Base-by-base conservation (phyloP, 2,113 vertebrate species). In the Vulpes vulpes region DNA sequence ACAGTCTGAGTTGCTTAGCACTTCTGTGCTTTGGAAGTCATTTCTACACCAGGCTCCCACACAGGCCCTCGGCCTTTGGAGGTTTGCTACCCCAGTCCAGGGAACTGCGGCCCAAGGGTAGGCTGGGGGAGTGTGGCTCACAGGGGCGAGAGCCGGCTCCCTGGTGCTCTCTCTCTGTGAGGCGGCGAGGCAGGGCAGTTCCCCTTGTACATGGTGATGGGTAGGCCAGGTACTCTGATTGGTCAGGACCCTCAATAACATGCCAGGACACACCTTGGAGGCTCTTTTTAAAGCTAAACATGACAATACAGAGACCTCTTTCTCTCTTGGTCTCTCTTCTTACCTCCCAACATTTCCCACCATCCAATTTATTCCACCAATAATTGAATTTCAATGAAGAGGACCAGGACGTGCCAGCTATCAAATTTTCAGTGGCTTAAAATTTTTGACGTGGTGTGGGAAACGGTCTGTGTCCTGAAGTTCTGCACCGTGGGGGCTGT, bases 381-480 rank as follows among this genome's bases (percentile, higher is more conserved):
- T 30, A 89, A 27, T 94, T 91, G 53, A n/a, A 82, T 93, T 95
- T 96, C 57, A 91, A 35, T 80, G 2, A 95, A 78, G 1, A 87
- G 94, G 80, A 57, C 25, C 11, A 59, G 71, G 22, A 59, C 62
- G 83, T 69, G 12, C 60, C 90, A 97, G 17, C 49, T 79, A 32
- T 91, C 9, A n/a, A 8, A 65, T 85, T 96, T 95, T 87, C 85
- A 88, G 38, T 43, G 43, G 65, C 38, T 92, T 93, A n/a, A 89
- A 74, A 65, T n/a, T 96, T 96, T 96, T 94, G 85, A 88, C 80
- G 16, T 83, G 5, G 8, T 60, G 30, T 86, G 91, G 84, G 27
- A 97, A 97, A 93, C n/a, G 3, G 62, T 85, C 7, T 80, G 17
- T 89, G 73, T 81, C 79, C 32, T 87, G 80, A 12, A 96, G 62